Evolutionary conservation across 1,140 invertebrate species (phyloP).

Genomic region (Hyles vespertilio): DNA sequence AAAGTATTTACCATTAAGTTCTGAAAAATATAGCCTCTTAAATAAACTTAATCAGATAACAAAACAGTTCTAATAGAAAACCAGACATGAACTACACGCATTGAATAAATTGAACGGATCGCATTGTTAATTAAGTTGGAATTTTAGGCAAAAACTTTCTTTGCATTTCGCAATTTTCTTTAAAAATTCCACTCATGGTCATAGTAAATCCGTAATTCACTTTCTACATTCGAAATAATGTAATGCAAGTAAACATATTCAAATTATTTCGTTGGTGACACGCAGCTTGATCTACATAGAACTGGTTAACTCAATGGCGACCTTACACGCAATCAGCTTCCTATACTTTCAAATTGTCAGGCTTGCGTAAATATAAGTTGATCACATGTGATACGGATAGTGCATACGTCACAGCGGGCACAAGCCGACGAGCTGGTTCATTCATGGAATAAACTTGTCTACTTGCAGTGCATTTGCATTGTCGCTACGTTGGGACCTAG

Average conservation of each 20-base stretch:
- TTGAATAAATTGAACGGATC: not conserved
- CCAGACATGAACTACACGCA: too few species aligned
- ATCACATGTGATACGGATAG: conserved; percentile 15
- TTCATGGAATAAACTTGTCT: too few species aligned
- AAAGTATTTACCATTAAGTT: too few species aligned
- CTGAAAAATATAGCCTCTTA: too few species aligned
- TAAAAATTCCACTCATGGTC: conserved; percentile 7
- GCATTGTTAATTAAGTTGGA: not conserved
- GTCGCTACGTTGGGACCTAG: too few species aligned
- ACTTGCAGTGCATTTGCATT: too few species aligned
- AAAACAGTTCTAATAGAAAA: too few species aligned
- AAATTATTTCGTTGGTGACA: conserved; percentile 14
- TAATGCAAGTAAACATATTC: conserved; percentile 8
- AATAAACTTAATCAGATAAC: too few species aligned
- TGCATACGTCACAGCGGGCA: too few species aligned
- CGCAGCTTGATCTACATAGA: conserved; percentile 12
- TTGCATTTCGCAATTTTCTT: conserved; percentile 7
- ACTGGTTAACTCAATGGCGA: conserved; percentile 33
- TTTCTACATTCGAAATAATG: conserved; percentile 7
- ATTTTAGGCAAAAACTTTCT: conserved; percentile 4
- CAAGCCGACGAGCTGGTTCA: too few species aligned
- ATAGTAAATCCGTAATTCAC: conserved; percentile 4
- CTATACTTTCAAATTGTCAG: conserved; percentile 61
- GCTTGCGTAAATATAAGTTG: conserved; percentile 46
- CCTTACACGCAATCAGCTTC: conserved; percentile 51